Evolutionary conservation across 2,797 vertebrate genomes (phyloP), one percentile per base, ranked within the genome.

Genomic region (Peromyscus eremicus): DNA sequence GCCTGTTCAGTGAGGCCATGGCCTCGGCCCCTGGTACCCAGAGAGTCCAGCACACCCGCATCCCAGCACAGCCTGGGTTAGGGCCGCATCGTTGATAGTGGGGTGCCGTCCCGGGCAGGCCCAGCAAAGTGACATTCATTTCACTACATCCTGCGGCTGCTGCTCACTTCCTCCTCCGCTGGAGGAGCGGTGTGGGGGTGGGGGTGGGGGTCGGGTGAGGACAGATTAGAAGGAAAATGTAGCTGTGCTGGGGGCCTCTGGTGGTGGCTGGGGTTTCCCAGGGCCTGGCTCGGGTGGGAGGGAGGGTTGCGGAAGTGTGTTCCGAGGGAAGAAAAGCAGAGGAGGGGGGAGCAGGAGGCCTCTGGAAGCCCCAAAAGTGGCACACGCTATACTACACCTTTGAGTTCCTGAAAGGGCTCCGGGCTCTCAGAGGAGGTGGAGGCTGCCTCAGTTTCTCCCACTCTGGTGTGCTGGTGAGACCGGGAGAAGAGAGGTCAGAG

Each of bases 101-200:
- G 14, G 81, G 70, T 71, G 13, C 76, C 43, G 82, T 40, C 88
- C 94, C 34, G 13, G 84, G 60, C 86, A 57, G 27, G 70, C 86
- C 60, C 68, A 89, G 96, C 66, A 83, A 94, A 90, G 89, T 95
- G 95, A 96, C 97, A 97, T 94, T 97, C 96, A 96, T 96, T 94
- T 97, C 97, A 94, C 89, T 96, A 98, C 97, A 98, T 98, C 98
- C 97, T 98, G 98, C 97, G 96, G 91, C 96, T 89, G 84, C 89
- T 0, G 70, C 92, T 96, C 96, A 97, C 97, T 97, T 98, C 98
- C 97, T 97, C 97, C 97, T 95, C 97, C 97, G 97, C 96, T 60
- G 88, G 96, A 97, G 90, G 87, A 68, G 75, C 49, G 0, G 57
- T 64, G 96, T 94, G 96, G 94, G 97, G 89, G 96, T 37, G 82